Evolutionary conservation across 2,888 invertebrate species (phyloP).

Genomic region (Caenorhabditis auriculariae): DNA sequence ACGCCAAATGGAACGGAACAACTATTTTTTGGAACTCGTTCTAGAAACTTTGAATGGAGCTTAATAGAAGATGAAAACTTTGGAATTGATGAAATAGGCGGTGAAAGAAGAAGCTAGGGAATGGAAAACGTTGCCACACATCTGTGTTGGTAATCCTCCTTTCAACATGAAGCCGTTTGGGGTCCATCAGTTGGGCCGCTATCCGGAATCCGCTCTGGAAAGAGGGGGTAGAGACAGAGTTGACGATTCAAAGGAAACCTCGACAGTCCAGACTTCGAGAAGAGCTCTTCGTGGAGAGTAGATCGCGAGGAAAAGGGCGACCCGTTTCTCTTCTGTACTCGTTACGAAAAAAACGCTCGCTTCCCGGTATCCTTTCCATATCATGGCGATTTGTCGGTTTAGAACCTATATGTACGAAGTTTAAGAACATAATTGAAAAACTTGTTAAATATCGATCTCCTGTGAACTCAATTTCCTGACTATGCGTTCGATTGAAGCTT

Average conservation of each 20-base stretch:
- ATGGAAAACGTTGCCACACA: slow-evolving; percentile 13
- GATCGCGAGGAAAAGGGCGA: slow-evolving; percentile 79
- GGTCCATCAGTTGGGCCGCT: slow-evolving; percentile 26
- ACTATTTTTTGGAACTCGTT: slow-evolving; percentile 29
- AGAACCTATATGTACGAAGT: too few species aligned
- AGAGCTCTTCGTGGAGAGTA: slow-evolving; percentile 89
- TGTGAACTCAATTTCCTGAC: too few species aligned
- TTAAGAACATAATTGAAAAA: too few species aligned
- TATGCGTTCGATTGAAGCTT: too few species aligned
- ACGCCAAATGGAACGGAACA: slow-evolving; percentile 52
- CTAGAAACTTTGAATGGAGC: too few species aligned
- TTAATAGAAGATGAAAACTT: too few species aligned
- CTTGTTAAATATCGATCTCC: too few species aligned
- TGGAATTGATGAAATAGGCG: too few species aligned
- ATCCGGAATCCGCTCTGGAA: slow-evolving; percentile 29
- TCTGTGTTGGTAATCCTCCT: slow-evolving; percentile 24
- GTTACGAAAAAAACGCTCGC: slow-evolving; percentile 69
- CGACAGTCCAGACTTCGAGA: slow-evolving; percentile 81
- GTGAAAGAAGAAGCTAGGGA: too few species aligned
- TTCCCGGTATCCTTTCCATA: slow-evolving; percentile 94
- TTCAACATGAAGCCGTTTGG: slow-evolving; percentile 17
- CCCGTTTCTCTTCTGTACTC: slow-evolving; percentile 32
- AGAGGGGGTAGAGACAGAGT: too few species aligned
- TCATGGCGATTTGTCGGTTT: slow-evolving; percentile 77
- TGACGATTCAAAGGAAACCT: slow-evolving; percentile 83